Evolutionary conservation across 2,888 invertebrate species (phyloP).

Genomic region (Diogma glabrata): DNA sequence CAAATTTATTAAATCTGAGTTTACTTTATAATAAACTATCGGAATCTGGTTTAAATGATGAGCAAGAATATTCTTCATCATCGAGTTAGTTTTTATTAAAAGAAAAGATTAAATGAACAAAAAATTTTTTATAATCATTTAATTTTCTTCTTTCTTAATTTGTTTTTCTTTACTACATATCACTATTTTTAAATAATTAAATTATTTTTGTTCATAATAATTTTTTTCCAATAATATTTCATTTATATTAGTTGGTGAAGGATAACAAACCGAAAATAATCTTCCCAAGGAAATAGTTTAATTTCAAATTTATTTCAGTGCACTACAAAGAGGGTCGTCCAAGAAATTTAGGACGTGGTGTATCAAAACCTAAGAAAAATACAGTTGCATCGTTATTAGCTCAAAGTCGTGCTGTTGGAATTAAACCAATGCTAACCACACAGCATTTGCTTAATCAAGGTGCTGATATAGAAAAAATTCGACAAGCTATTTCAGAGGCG

Average conservation of each 20-base stretch:
- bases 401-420: conserved; percentile 72
- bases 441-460: conserved; percentile 44
- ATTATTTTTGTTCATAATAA: too few species aligned
- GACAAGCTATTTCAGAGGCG: conserved; percentile 41
- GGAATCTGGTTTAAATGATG: conserved; percentile 7
- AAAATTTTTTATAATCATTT: too few species aligned
- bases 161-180: too few species aligned
- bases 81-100: conserved; percentile 9
- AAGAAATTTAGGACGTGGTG: conserved; percentile 72
- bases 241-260: conserved; percentile 7
- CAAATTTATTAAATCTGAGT: conserved; percentile 9
- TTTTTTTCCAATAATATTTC: too few species aligned
- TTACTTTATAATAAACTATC: conserved; percentile 10
- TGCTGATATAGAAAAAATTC: conserved; percentile 43
- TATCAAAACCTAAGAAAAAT: conserved; percentile 85
- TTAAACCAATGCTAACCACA: conserved; percentile 65
- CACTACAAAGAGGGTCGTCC: conserved; percentile 61
- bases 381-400: conserved; percentile 80
- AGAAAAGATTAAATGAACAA: too few species aligned
- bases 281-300: not conserved
- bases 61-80: conserved; percentile 7
- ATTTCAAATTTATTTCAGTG: conserved; percentile 10
- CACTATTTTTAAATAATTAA: too few species aligned
- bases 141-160: too few species aligned
- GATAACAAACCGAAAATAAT: not conserved